Evolutionary conservation across 2,888 invertebrate species (phyloP), one percentile per base, ranked within the genome.

Genomic region (Amblyjoppa fuscipennis): DNA sequence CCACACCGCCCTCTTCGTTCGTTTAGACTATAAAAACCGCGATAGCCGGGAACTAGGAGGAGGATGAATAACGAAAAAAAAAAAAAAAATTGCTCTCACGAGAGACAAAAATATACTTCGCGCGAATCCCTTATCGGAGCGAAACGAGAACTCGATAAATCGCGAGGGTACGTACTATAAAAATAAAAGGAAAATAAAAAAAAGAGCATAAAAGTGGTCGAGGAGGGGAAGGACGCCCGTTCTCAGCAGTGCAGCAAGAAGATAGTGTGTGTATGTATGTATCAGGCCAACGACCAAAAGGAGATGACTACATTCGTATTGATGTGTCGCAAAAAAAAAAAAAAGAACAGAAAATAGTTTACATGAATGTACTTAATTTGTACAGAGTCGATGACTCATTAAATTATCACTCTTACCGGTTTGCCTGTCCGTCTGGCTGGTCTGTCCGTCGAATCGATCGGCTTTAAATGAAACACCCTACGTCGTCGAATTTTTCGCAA

Each of bases 341-440:
- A 7, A 11, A 0, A 45, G 5, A 81, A 61, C 77, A 86, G 41
- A n/a, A 5, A 7, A 66, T 66, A 38, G 34, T 66, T 66, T 66
- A 38, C 59, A 51, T 31, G 56, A 71, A 61, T 61, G 61, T 71
- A 51, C 64, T 68, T 71, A 31, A 75, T 71, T 51, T 56, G 64
- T 31, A 64, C 59, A 79, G 28, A 70, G 53, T 20, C 25, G 51
- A 75, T 61, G 49, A 74, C 68, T 82, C 79, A 56, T 75, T 69
- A 9, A 81, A 56, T 16, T 66, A 75, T 28, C 51, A 49, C 45
- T 49, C 13, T 16, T 49, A 49, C 4, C 83, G 86, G 88, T 59
- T 88, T 87, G 88, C 87, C 89, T 89, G 91, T 91, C 91, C 90
- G 92, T 92, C 90, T 89, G 91, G 88, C 90, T 88, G 87, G 88